These are phyloP conservation scores for Cistogaster globosa DNA, from an alignment of 2,888 invertebrate species.

Conservation along the genomic window DNA sequence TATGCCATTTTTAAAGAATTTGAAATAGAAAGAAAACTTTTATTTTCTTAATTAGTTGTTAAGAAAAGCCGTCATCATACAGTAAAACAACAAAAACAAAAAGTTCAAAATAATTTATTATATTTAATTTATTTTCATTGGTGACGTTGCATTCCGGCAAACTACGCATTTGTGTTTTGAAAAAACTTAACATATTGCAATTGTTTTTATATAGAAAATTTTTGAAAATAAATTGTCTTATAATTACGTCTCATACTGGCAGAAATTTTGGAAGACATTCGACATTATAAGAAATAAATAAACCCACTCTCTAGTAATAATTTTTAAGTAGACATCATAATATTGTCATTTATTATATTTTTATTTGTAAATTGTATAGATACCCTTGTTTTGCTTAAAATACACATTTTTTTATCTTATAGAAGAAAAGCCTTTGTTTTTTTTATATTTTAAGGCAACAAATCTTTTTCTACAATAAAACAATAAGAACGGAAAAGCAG, in stretches of 20 bases:
- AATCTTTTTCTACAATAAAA: constrained; percentile 47
- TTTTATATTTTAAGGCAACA: constrained; percentile 42
- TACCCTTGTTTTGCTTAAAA: background rate
- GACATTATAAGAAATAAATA: constrained; percentile 8
- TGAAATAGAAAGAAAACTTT: background rate
- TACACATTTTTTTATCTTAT: too few relatives aligned
- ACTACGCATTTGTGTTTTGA: constrained; percentile 48
- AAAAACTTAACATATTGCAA: constrained; percentile 49
- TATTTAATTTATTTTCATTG: constrained; percentile 24
- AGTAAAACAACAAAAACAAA: background rate
- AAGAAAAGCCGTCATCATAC: constrained; percentile 42
- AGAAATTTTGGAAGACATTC: constrained; percentile 10
- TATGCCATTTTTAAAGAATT: background rate
- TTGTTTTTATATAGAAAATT: too few relatives aligned
- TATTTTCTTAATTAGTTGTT: constrained; percentile 28
- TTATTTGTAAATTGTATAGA: constrained; percentile 3
- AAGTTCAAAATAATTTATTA: constrained; percentile 51
- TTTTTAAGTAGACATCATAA: constrained; percentile 70
- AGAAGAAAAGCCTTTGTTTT: background rate
- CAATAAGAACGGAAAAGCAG: constrained; percentile 46
- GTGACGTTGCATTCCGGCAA: constrained; percentile 56
- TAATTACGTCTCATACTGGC: constrained; percentile 64
- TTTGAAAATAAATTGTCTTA: constrained; percentile 58
- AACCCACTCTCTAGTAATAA: constrained; percentile 55
- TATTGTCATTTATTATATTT: constrained; percentile 70